Base-by-base conservation (phyloP, 1,140 invertebrate species). In the Aphis gossypii region DNA sequence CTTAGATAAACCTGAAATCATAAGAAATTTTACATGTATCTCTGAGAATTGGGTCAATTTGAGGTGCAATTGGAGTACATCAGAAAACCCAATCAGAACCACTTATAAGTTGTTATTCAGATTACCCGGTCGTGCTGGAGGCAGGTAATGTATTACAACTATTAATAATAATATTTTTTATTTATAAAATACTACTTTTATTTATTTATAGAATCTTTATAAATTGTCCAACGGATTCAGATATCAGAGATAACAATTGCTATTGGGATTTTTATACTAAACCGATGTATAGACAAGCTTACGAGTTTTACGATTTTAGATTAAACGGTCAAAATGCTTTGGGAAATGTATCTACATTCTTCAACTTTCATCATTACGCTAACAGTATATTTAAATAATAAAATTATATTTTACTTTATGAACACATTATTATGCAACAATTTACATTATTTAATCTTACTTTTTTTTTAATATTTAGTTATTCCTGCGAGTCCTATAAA, bases 11-110 rank as follows among this genome's bases (percentile, higher is more conserved):
- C 94, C 83, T 95, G 95, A 94, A 97, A 97, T n/a, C 94, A 95
- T 91, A 94, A 95, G 95, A 23, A 96, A 97, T 94, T 97, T 97
- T 94, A 95, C 94, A 18, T 97, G 97, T 94, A 95, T 96, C 25
- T 97, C 97, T 38, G 94, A 96, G 54, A 97, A 97, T 95, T 96
- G 96, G 96, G 95, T 97, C 91, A 96, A 96, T 94, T 94, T 97
- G 54, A 96, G 95, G 9, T 97, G 97, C 94, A 95, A 96, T 14
- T 97, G 97, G 97, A 96, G 95, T 3, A 95, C 95, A 56, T 95
- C 95, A 6, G 94, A 95, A 1, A 96, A 96, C 94, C 95, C 95
- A 94, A 95, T 97, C 5, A 94, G 94, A 91, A 97, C 97, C 14
- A 95, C 95, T 46, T 97, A 96, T 94, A 95, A 94, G 7, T 94